These are phyloP conservation scores for Rhineura floridana DNA, from an alignment of 2,113 vertebrate species.

Conservation along the genomic window DNA sequence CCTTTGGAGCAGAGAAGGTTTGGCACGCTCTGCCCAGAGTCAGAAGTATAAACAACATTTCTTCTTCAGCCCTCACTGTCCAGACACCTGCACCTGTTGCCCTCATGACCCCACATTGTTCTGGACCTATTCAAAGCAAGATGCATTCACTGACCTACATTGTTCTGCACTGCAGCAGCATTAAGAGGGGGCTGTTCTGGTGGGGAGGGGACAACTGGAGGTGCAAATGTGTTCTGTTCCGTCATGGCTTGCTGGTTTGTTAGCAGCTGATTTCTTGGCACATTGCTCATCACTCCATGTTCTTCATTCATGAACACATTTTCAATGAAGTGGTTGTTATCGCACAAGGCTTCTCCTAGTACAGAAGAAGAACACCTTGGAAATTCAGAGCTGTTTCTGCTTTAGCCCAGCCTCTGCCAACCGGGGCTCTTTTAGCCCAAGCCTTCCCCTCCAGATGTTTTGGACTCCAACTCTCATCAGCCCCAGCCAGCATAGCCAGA, in stretches of 20 bases:
- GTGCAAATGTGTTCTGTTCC: not conserved
- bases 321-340: not conserved
- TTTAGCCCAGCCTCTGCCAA: not conserved
- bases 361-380: not conserved
- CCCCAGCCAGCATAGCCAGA: not conserved
- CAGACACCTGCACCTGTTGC: not conserved
- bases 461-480: not conserved
- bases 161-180: accelerated
- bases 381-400: not conserved
- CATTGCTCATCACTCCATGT: not conserved
- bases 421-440: too few species aligned
- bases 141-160: not conserved
- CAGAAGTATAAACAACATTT: not conserved
- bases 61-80: not conserved
- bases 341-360: not conserved
- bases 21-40: not conserved
- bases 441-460: not conserved
- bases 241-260: not conserved
- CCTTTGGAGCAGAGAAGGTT: not conserved
- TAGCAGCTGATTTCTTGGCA: not conserved
- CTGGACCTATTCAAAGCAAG: too few species aligned
- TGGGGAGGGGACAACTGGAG: not conserved
- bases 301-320: not conserved
- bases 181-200: accelerated
- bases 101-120: not conserved